Conservation (phyloP, 1,140 invertebrate species). For the Rhyacophila brunnea region DNA sequence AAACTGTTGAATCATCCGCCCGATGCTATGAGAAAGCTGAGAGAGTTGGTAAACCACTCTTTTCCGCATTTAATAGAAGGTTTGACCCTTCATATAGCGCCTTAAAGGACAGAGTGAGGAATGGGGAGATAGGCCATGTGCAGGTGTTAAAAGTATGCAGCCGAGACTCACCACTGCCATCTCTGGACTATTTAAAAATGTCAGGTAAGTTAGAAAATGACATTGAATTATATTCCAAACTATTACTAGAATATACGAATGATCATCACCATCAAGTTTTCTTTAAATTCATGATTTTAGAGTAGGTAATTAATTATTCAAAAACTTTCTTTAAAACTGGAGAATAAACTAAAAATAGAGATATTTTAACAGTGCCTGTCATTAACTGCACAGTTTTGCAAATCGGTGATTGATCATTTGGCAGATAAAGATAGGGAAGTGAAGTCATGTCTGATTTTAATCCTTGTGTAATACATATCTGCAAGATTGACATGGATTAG, state of each 20-base stretch:
- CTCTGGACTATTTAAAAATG: conserved; percentile 59
- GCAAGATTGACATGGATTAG: too few species aligned
- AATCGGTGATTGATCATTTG: too few species aligned
- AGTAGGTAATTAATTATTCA: neutral
- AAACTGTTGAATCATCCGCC: conserved; percentile 52
- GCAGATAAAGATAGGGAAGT: too few species aligned
- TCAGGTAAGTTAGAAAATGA: conserved; percentile 55
- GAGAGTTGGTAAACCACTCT: conserved; percentile 55
- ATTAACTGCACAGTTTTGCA: too few species aligned
- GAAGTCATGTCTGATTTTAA: too few species aligned
- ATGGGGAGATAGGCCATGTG: conserved; percentile 62
- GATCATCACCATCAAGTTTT: too few species aligned
- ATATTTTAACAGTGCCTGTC: too few species aligned
- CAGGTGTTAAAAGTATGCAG: conserved; percentile 62
- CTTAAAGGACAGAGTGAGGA: conserved; percentile 53
- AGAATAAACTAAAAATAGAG: too few species aligned
- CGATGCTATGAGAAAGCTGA: conserved; percentile 62
- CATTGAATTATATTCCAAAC: too few species aligned
- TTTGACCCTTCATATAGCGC: conserved; percentile 65
- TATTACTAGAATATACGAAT: too few species aligned
- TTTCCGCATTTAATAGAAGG: conserved; percentile 68
- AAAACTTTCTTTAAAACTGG: conserved; percentile 6
- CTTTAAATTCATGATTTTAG: too few species aligned
- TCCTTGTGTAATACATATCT: too few species aligned
- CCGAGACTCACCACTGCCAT: conserved; percentile 63